Evolutionary conservation across 2,888 invertebrate genomes (phyloP).

Genomic region (Willowsia nigromaculata): DNA sequence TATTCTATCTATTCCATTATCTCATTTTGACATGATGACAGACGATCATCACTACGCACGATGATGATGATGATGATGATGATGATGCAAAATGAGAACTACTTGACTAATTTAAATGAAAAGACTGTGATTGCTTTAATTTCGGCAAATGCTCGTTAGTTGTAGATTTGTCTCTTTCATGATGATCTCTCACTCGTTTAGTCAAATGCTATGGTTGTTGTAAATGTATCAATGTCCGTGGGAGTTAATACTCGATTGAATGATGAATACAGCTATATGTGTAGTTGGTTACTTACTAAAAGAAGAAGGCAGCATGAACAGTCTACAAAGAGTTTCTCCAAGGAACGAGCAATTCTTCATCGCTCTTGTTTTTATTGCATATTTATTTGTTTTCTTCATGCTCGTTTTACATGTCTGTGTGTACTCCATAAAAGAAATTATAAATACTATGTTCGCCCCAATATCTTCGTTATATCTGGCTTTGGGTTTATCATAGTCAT

Average conservation of each 20-base stretch:
- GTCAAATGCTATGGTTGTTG: neutral
- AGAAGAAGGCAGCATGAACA: too few relatives aligned
- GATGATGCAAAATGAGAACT: neutral
- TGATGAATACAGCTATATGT: neutral
- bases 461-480: too few relatives aligned
- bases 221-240: neutral
- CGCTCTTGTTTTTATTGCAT: neutral
- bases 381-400: neutral
- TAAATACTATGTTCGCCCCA: too few relatives aligned
- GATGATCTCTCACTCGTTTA: slow-evolving; percentile 1
- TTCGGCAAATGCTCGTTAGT: neutral
- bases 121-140: slow-evolving; percentile 12
- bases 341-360: neutral
- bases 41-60: neutral
- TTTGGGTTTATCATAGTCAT: neutral
- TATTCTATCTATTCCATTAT: neutral
- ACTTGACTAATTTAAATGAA: neutral
- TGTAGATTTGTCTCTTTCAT: neutral
- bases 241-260: neutral
- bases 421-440: too few relatives aligned
- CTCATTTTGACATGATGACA: neutral
- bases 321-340: too few relatives aligned
- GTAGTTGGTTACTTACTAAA: too few relatives aligned
- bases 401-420: neutral
- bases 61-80: neutral